A percentile compares a stretch with the other conserved stretches of the same genome.
Evolutionary conservation across 2,888 invertebrate species (phyloP).

Genomic region (Synergus japonicus): DNA sequence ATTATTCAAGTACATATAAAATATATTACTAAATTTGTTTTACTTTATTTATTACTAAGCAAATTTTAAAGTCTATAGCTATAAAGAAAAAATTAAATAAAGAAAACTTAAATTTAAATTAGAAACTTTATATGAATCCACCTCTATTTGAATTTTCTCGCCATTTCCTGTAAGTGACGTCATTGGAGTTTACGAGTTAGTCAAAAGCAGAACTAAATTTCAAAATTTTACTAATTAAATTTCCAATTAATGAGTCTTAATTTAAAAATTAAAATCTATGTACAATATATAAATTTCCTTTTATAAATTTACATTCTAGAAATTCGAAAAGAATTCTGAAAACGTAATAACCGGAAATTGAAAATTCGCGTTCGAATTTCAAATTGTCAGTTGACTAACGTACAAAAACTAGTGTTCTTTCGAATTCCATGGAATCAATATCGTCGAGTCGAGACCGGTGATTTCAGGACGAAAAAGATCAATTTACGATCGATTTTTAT

Average conservation of each 20-base stretch:
- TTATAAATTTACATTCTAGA: background rate
- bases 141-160: background rate
- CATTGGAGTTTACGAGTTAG: too few relatives aligned
- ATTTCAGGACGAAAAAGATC: background rate
- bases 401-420: background rate
- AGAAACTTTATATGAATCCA: background rate
- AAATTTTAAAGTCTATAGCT: background rate
- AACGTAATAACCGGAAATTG: too few relatives aligned
- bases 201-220: too few relatives aligned
- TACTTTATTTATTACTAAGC: background rate
- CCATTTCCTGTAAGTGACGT: too few relatives aligned
- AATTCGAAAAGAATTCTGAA: too few relatives aligned
- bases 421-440: background rate
- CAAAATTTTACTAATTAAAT: too few relatives aligned
- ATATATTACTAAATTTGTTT: background rate
- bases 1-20: background rate
- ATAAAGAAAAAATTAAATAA: background rate
- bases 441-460: background rate
- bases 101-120: too few relatives aligned
- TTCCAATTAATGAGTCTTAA: too few relatives aligned
- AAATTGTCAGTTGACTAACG: background rate
- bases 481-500: background rate
- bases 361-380: too few relatives aligned
- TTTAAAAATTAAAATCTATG: too few relatives aligned
- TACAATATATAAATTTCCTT: too few relatives aligned